A percentile compares a stretch with the other conserved stretches of the same genome.
Evolutionary conservation across 2,888 invertebrate genomes (phyloP).

Genomic region (Chalcis sispes): DNA sequence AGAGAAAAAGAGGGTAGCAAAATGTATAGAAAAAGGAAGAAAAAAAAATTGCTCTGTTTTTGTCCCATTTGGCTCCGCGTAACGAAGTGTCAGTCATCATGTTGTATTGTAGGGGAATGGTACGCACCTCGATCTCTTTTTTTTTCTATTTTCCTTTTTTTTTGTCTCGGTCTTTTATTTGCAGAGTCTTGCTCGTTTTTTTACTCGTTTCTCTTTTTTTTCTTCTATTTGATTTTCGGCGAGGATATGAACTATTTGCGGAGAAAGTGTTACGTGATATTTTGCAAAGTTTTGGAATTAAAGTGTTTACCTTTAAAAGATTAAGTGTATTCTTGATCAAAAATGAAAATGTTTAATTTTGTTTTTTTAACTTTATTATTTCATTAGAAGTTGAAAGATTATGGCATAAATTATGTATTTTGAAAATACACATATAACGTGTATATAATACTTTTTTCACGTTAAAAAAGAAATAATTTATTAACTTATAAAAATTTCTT

Average conservation of each 20-base stretch:
- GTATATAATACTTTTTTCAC: too few relatives aligned
- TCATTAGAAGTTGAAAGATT: too few relatives aligned
- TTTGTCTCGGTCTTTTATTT: not conserved
- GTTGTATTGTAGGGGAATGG: conserved; percentile 12
- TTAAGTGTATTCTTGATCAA: too few relatives aligned
- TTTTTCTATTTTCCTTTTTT: conserved; percentile 12
- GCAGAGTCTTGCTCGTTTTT: too few relatives aligned
- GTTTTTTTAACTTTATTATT: too few relatives aligned
- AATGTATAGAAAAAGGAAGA: conserved; percentile 22
- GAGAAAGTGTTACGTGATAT: conserved; percentile 2
- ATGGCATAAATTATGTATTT: too few relatives aligned
- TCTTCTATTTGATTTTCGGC: not conserved
- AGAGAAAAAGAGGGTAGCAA: conserved; percentile 4
- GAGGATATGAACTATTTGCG: not conserved
- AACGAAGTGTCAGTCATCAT: conserved; percentile 47
- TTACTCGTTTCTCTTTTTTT: not conserved
- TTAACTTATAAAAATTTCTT: too few relatives aligned
- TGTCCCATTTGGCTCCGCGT: conserved; percentile 16
- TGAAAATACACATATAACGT: too few relatives aligned
- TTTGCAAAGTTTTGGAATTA: not conserved
- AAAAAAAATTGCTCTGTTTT: conserved; percentile 30
- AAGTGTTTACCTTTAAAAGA: not conserved
- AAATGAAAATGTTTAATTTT: too few relatives aligned
- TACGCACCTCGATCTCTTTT: too few relatives aligned
- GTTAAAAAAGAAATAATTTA: too few relatives aligned